These are phyloP conservation scores for Liodrosophila aerea DNA, from an alignment of 2,888 invertebrate species.

Conservation along the genomic window DNA sequence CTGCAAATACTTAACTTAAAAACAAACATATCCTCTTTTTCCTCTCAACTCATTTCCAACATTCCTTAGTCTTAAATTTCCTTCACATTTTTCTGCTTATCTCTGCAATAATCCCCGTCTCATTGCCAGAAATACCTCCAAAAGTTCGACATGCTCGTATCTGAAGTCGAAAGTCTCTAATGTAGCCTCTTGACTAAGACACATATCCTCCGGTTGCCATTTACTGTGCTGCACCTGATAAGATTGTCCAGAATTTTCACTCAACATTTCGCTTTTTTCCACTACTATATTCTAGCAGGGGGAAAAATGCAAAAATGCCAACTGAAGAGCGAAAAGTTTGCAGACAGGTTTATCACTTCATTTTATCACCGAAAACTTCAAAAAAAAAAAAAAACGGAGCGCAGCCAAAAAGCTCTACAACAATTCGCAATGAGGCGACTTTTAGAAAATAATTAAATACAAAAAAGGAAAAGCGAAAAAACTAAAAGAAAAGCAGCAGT, in stretches of 20 bases:
- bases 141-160: conserved; percentile 35
- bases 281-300: not conserved
- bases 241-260: conserved; percentile 37
- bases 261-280: not conserved
- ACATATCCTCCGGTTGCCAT: conserved; percentile 24
- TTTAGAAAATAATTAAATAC: conserved; percentile 65
- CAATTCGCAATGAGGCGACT: conserved; percentile 55
- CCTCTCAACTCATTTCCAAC: no score
- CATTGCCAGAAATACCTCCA: not conserved
- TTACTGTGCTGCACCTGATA: conserved; percentile 28
- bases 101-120: no score
- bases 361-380: conserved; percentile 63
- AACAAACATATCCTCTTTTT: no score
- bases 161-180: conserved; percentile 13
- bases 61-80: no score
- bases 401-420: conserved; percentile 32
- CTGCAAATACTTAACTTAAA: no score
- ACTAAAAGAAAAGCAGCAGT: not conserved
- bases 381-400: no score
- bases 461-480: conserved; percentile 19
- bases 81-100: no score
- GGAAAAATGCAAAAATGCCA: conserved; percentile 62
- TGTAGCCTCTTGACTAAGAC: conserved; percentile 29
- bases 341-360: conserved; percentile 77
- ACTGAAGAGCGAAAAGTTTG: conserved; percentile 62